Base-by-base conservation (phyloP, 2,888 invertebrate genomes). In the Lumbricus terrestris region DNA sequence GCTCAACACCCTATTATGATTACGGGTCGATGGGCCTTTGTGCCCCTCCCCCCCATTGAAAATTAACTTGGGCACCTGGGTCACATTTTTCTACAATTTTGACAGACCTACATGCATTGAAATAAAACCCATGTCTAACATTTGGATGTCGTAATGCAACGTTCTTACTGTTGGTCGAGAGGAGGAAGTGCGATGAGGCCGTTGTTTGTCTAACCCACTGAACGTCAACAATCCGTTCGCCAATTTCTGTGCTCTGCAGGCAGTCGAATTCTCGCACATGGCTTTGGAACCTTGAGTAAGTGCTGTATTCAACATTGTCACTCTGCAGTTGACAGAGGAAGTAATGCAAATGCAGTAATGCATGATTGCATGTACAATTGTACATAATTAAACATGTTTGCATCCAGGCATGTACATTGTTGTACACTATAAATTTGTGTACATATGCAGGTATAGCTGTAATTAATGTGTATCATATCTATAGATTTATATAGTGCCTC, bases 261-360 rank as follows among this genome's bases (percentile, higher is more conserved):
- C 99, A 99, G 96, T 99, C 99, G 95, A 99, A 99, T 96, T 99
- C 99, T 35, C 99, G 99, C 95, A 99, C 99, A 95, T 99, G 99
- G 94, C 99, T 99, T 96, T 99, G 99, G 96, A 99, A 99, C 94
- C 99, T 99, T 94, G 98, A 98, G 96, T 99, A 99, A 93, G 99
- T 99, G 69, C 69, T 69, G 69, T 69, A 69, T n/a, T 69, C 69
- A 69, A 88, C 38, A 29, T 29, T 11, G 34, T 29, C 35, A 34
- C 23, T 40, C 40, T 88, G 42, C 42, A 42, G 18, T 88, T 29
- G 88, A 34, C 42, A 42, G 42, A 37, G n/a, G 20, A 88, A 37
- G 4, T 4, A 40, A 42, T 34, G 34, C 42, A 89, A 42, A 29
- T 42, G 40, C 33, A 33, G 20, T 33, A 85, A 90, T 88, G 23